Evolutionary conservation across 2,113 vertebrate species (phyloP).

Genomic region (Hiodon alosoides): DNA sequence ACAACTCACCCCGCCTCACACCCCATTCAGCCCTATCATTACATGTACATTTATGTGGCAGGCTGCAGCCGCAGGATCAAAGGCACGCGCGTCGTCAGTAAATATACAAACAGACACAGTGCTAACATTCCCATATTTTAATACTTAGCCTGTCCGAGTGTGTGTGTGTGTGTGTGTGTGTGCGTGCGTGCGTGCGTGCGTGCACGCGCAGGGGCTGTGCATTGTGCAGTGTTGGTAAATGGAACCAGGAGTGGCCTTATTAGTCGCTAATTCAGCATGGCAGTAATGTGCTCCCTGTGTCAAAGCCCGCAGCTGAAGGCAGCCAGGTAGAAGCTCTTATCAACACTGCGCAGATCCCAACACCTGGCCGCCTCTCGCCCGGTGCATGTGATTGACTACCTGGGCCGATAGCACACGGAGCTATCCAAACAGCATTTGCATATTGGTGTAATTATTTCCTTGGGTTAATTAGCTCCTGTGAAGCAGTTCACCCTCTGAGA

Average conservation of each 20-base stretch:
- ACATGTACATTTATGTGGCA: background rate
- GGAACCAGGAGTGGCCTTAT: slow-evolving; percentile 12
- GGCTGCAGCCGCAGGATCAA: background rate
- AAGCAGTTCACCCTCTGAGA: slow-evolving; percentile 84
- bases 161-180: no score
- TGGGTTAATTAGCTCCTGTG: slow-evolving; percentile 96
- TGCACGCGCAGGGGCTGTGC: background rate
- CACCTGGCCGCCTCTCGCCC: slow-evolving; percentile 33
- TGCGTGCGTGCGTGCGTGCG: no score
- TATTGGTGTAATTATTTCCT: slow-evolving; percentile 97
- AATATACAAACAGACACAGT: background rate
- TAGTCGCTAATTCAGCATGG: slow-evolving; percentile 13
- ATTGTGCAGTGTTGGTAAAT: background rate
- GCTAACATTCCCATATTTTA: background rate
- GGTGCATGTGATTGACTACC: slow-evolving; percentile 82
- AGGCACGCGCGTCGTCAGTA: background rate
- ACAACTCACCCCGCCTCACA: background rate
- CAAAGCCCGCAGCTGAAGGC: slow-evolving; percentile 46
- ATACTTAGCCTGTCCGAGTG: background rate
- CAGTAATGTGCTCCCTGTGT: background rate
- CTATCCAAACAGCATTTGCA: slow-evolving; percentile 97
- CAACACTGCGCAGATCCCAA: slow-evolving; percentile 21
- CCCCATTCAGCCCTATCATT: slow-evolving; percentile 1
- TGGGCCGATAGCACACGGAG: slow-evolving; percentile 79
- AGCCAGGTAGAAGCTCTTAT: slow-evolving; percentile 55